Conservation (phyloP, 2,797 vertebrate genomes). For the Phrynocephalus guinanensis region DNA sequence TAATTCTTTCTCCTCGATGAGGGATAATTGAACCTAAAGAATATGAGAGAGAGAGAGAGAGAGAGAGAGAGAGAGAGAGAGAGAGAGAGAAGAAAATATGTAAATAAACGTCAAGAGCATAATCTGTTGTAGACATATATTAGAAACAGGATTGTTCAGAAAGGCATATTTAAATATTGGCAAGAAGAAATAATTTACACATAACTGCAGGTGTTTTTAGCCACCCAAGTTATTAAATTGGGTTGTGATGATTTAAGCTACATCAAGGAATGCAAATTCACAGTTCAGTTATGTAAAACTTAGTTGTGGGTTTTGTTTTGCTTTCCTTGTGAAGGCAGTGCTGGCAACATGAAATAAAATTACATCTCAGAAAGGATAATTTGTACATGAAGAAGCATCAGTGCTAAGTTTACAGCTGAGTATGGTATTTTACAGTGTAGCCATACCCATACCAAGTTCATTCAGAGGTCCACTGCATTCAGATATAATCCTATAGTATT, state of each 20-base stretch:
- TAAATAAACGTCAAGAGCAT: slow-evolving; percentile 39
- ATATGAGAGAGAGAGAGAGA: slow-evolving; percentile 42
- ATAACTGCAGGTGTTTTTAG: background rate
- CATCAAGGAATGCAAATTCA: background rate
- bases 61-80: slow-evolving; percentile 63
- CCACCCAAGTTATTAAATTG: slow-evolving; percentile 3
- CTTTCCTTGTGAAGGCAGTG: background rate
- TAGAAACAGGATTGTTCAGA: slow-evolving; percentile 28
- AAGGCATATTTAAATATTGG: background rate
- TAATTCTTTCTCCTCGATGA: slow-evolving; percentile 29
- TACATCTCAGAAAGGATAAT: background rate
- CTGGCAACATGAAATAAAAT: background rate
- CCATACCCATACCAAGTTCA: background rate
- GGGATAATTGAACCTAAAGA: slow-evolving; percentile 63
- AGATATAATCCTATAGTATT: background rate
- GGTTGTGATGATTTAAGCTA: background rate
- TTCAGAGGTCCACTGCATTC: background rate
- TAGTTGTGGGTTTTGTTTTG: background rate
- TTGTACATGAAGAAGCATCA: background rate
- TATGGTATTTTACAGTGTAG: background rate
- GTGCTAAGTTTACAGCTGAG: background rate
- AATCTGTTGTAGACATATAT: background rate
- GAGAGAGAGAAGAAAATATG: slow-evolving; percentile 46
- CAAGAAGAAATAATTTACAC: slow-evolving; percentile 11
- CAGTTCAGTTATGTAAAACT: background rate